Conservation (phyloP, 2,113 vertebrate species). For the Lasiurus borealis region DNA sequence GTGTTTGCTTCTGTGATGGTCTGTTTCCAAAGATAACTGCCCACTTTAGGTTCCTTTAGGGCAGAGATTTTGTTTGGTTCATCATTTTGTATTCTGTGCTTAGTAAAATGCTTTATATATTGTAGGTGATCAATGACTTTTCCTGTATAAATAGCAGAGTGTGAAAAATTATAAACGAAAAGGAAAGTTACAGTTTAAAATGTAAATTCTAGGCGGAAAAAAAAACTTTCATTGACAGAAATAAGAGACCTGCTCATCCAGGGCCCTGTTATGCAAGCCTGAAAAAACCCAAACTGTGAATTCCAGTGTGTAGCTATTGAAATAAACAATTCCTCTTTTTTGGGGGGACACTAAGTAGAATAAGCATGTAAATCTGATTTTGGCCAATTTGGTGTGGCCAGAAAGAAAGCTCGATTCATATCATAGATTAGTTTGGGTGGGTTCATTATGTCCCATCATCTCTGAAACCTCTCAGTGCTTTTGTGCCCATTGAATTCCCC, state of each 20-base stretch:
- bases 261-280: background rate
- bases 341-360: background rate
- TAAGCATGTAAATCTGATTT: background rate
- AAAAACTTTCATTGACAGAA: conserved; percentile 14
- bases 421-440: background rate
- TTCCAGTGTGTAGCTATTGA: conserved; percentile 57
- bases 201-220: background rate
- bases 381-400: conserved; percentile 16
- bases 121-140: conserved; percentile 62
- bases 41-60: conserved; percentile 58
- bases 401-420: conserved; percentile 25
- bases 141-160: conserved; percentile 26
- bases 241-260: conserved; percentile 24
- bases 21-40: conserved; percentile 76
- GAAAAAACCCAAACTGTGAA: conserved; percentile 44
- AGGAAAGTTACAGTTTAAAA: conserved; percentile 37
- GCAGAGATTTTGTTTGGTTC: conserved; percentile 51
- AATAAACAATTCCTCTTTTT: conserved; percentile 61
- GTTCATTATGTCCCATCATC: background rate
- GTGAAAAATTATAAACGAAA: conserved; percentile 41
- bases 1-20: conserved; percentile 77
- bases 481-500: background rate
- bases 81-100: conserved; percentile 1
- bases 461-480: background rate
- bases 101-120: conserved; percentile 49